Percentiles rank a stretch among this genome's conserved stretches.
These are phyloP conservation scores for Rhagophthalmus giganteus DNA, from an alignment of 2,888 invertebrate species.

Conservation along the genomic window DNA sequence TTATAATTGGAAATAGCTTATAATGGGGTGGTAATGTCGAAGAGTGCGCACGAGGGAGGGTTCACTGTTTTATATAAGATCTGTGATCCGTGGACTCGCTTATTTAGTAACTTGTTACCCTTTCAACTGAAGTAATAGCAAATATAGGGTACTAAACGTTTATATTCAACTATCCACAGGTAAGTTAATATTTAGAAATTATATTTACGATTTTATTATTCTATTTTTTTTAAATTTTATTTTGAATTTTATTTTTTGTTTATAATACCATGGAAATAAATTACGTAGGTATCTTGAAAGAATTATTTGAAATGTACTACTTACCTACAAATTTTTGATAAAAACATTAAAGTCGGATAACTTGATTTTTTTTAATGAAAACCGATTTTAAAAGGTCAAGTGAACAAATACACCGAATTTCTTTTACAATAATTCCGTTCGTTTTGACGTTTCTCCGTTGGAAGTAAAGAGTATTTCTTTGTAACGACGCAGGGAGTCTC, in stretches of 20 bases:
- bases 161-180: slow-evolving; percentile 16
- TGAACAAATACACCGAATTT: background rate
- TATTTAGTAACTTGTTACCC: slow-evolving; percentile 32
- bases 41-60: slow-evolving; percentile 29
- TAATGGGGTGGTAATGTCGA: slow-evolving; percentile 17
- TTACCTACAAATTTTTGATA: too few relatives aligned
- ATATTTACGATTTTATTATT: background rate
- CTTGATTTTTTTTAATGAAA: too few relatives aligned
- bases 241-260: background rate
- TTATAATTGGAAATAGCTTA: slow-evolving; percentile 33
- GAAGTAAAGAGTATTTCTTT: slow-evolving; percentile 51
- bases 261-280: too few relatives aligned
- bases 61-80: slow-evolving; percentile 33
- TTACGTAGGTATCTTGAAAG: too few relatives aligned
- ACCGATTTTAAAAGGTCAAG: background rate
- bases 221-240: slow-evolving; percentile 2
- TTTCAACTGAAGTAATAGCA: slow-evolving; percentile 18
- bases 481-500: slow-evolving; percentile 45
- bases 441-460: slow-evolving; percentile 38
- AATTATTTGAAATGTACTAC: too few relatives aligned
- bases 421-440: background rate
- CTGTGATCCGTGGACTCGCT: slow-evolving; percentile 31
- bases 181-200: slow-evolving; percentile 2
- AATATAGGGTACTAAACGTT: background rate
- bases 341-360: too few relatives aligned